Evolutionary conservation across 1,140 invertebrate species (phyloP), one percentile per base, ranked within the genome.

Genomic region (Andricus grossulariae): DNA sequence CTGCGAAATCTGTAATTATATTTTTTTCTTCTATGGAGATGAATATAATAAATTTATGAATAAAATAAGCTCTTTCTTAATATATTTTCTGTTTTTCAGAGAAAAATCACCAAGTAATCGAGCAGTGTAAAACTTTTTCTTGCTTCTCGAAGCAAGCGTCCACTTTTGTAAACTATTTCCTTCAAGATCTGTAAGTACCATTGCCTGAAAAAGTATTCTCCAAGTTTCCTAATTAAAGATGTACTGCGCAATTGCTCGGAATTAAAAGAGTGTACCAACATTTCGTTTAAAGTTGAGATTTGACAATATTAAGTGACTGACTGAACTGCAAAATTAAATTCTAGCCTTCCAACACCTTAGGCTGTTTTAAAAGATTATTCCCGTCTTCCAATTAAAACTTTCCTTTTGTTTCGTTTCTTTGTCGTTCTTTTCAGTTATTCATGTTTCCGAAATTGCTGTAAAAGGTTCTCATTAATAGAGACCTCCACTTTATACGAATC

Each of bases 321-420:
- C 39, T 45, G 2, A 66, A 66, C 25, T 66, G 60, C 16, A 66
- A 16, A 39, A 66, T 66, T 66, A 66, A 66, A 66, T 66, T 66
- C 25, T 45, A 45, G 39, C 39, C 25, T 66, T 39, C 39, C 32
- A 39, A 16, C 25, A 39, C 60, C 21, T 60, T 60, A 15, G 21
- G 32, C 39, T 7, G 15, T 25, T 39, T 60, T 39, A 25, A 60
- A 60, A 32, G 25, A 32, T 60, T 60, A 60, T 32, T 15, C 10
- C n/a, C 16, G n/a, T 66, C 25, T 66, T 39, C 25, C 60, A 66
- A 39, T 39, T 66, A 39, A 39, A 66, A 66, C 60, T 66, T 66
- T 66, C 39, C 10, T 10, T 7, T 45, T 45, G 39, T 45, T 45
- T 45, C 7, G 39, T 39, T 66, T 45, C 1, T 66, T 39, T 39